These are phyloP conservation scores for Tenthredo notha DNA, from an alignment of 2,888 invertebrate genomes.

Conservation along the genomic window DNA sequence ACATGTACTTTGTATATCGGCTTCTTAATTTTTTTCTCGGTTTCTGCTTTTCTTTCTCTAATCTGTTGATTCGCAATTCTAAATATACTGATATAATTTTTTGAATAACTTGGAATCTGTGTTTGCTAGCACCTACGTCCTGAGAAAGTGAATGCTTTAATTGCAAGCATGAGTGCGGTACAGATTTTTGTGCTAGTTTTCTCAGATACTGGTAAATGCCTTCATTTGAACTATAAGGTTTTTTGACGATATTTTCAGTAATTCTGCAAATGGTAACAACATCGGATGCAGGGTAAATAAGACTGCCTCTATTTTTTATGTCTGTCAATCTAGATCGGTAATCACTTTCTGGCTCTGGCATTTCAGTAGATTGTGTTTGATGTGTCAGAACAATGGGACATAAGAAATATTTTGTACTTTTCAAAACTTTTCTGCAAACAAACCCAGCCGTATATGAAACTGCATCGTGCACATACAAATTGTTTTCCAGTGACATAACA, in stretches of 20 bases:
- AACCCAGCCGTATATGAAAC: slow-evolving; percentile 57
- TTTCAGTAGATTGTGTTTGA: neutral
- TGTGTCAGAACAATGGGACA: slow-evolving; percentile 43
- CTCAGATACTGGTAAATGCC: slow-evolving; percentile 46
- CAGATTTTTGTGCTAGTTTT: slow-evolving; percentile 13
- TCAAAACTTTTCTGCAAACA: slow-evolving; percentile 54
- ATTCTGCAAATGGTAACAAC: slow-evolving; percentile 54
- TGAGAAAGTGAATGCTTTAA: slow-evolving; percentile 42
- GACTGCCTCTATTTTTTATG: slow-evolving; percentile 56
- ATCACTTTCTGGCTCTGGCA: neutral
- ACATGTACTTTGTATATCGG: slow-evolving; percentile 45
- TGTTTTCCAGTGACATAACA: neutral
- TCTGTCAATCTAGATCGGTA: slow-evolving; percentile 38
- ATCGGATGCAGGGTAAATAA: slow-evolving; percentile 52
- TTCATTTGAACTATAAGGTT: slow-evolving; percentile 41
- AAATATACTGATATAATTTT: slow-evolving; percentile 7
- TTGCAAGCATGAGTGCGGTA: slow-evolving; percentile 34
- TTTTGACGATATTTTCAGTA: slow-evolving; percentile 52
- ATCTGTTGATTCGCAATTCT: slow-evolving; percentile 14
- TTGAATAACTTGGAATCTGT: slow-evolving; percentile 6
- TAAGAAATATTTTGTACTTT: slow-evolving; percentile 52
- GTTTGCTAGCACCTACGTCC: neutral
- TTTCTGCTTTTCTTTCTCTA: neutral
- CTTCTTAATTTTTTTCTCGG: slow-evolving; percentile 37
- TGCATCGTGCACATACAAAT: slow-evolving; percentile 18